Evolutionary conservation across 2,113 vertebrate genomes (phyloP).

Genomic region (Myocastor coypus): DNA sequence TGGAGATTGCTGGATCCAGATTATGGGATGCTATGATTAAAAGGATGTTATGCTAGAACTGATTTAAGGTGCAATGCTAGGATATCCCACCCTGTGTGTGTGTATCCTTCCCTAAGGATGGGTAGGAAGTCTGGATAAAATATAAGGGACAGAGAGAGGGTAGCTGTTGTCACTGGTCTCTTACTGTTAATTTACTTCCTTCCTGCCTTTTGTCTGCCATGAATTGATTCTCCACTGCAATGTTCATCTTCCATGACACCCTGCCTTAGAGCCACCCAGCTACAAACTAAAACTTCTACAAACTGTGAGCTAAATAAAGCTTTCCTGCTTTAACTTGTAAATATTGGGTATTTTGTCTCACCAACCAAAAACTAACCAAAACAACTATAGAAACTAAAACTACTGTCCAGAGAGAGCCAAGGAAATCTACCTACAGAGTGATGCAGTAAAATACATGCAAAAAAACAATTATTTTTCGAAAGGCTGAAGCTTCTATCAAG

Average conservation of each 20-base stretch:
- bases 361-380: background rate
- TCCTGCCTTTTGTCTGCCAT: background rate
- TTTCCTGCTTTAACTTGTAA: background rate
- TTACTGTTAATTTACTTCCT: background rate
- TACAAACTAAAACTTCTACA: background rate
- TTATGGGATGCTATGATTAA: background rate
- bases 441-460: background rate
- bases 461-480: conserved; percentile 16
- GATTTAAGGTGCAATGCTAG: background rate
- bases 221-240: background rate
- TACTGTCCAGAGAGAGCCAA: background rate
- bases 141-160: background rate
- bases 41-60: background rate
- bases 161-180: background rate
- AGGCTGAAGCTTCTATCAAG: background rate
- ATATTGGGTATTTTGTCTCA: background rate
- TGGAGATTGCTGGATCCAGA: background rate
- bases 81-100: background rate
- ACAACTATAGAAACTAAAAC: background rate
- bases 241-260: background rate
- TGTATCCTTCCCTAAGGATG: background rate
- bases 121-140: background rate
- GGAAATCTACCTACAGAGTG: background rate
- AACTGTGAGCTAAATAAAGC: background rate
- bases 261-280: background rate